These are phyloP conservation scores for Lepidotrigona ventralis DNA, from an alignment of 1,140 invertebrate genomes.

Conservation along the genomic window DNA sequence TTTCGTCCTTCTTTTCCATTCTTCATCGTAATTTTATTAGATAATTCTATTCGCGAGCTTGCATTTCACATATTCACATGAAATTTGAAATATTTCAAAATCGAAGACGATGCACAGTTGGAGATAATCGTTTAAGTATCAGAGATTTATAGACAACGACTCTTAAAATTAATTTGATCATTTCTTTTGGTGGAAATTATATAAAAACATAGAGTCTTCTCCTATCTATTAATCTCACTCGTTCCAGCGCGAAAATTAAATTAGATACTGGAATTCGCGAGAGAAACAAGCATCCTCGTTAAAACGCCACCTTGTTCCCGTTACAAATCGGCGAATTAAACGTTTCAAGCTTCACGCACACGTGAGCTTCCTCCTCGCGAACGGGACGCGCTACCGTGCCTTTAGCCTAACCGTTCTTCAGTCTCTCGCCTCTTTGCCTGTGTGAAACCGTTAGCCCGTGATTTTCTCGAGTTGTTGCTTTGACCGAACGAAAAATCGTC, in stretches of 20 bases:
- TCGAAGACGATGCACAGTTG: background rate
- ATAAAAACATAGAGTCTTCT: background rate
- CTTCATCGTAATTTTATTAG: background rate
- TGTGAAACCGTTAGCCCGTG: constrained; percentile 32
- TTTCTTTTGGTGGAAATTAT: too few relatives aligned
- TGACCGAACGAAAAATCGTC: constrained; percentile 47
- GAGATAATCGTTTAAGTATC: too few relatives aligned
- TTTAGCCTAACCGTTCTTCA: background rate
- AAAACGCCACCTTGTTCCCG: background rate
- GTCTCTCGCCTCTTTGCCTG: background rate
- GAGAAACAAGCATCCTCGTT: background rate
- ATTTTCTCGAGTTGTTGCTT: constrained; percentile 38
- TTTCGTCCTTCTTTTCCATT: background rate
- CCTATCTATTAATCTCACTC: background rate
- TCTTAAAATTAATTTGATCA: background rate
- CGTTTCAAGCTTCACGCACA: constrained; percentile 19
- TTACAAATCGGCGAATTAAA: constrained; percentile 5
- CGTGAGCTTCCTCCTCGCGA: background rate
- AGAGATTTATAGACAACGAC: too few relatives aligned
- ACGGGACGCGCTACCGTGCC: constrained; percentile 3
- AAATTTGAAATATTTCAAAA: background rate
- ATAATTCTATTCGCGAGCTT: background rate
- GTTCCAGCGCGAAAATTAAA: background rate
- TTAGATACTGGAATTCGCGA: background rate
- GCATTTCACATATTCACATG: background rate